phyloP scores from a whole-genome alignment of 1,140 invertebrate species.

The Cheumatopsyche charites region DNA sequence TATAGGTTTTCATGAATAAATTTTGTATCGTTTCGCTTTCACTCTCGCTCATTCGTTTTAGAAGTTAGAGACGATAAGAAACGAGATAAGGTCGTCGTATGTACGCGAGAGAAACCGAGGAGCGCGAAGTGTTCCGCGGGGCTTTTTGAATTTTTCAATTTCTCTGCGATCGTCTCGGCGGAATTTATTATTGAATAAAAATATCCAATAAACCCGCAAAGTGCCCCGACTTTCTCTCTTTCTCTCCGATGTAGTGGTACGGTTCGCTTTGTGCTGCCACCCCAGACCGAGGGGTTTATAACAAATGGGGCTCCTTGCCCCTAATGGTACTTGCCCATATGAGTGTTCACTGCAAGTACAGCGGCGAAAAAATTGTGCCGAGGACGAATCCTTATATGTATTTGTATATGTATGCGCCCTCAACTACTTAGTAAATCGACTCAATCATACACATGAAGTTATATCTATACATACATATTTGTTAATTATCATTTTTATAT shows the following conservation, averaged over 20 bases:
- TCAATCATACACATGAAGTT: no score
- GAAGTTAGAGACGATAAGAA: neutral
- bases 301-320: conserved; percentile 40
- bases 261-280: neutral
- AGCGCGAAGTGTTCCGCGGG: conserved; percentile 8
- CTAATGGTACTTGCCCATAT: no score
- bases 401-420: no score
- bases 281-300: conserved; percentile 39
- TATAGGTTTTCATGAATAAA: neutral
- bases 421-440: no score
- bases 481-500: no score
- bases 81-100: conserved; percentile 8
- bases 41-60: neutral
- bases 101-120: neutral
- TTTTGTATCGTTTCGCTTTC: neutral
- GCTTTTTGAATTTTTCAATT: conserved; percentile 26
- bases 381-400: no score
- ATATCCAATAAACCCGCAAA: conserved; percentile 30
- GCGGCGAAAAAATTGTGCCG: no score
- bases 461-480: no score
- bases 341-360: no score
- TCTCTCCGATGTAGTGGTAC: no score
- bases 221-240: neutral
- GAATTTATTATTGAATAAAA: conserved; percentile 36
- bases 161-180: conserved; percentile 20